Evolutionary conservation across 2,797 vertebrate genomes (phyloP), one percentile per base, ranked within the genome.

Genomic region (Acipenser ruthenus): DNA sequence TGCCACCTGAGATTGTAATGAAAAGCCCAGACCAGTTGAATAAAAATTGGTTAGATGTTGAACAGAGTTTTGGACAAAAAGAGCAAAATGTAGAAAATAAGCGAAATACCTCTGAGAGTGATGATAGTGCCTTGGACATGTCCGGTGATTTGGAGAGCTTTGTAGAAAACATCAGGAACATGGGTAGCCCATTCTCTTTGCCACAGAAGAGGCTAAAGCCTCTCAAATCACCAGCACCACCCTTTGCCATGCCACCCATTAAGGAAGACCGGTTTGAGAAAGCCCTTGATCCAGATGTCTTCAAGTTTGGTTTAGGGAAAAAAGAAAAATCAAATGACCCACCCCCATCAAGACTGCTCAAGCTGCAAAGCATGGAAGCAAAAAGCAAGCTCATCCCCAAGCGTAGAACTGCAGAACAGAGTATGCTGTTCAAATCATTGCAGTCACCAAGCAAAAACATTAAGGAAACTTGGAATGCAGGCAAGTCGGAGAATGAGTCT

Each of bases 211-310:
- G 84, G 74, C 94, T 91, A 56, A 79, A 83, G 7, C 64, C 80
- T 66, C 91, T 86, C 0, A 96, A 92, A 75, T 81, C 86, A 2
- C 82, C 84, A 1, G 74, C 87, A 5, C 92, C 91, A 10, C 87
- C 85, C 51, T 96, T 93, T 6, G 89, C 81, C 53, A 83, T 99
- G 90, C 94, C 95, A 1, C 89, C 94, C 6, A 99, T 99, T 69
- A 95, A 89, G n/a, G 96, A 99, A 80, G 94, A 96, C 78, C 83
- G 71, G 63, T 87, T 92, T 63, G 96, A 98, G 81, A 97, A 88
- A 80, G 84, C 90, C 0, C 92, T 97, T 68, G 93, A 99, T 78
- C 91, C 92, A 12, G 87, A 81, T 0, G 48, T 90, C 47, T 99
- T 99, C 70, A 87, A 89, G 51, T 88, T 97, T 62, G 97, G 97